Evolutionary conservation across 2,888 invertebrate species (phyloP).

Genomic region (Microplitis deprimator): DNA sequence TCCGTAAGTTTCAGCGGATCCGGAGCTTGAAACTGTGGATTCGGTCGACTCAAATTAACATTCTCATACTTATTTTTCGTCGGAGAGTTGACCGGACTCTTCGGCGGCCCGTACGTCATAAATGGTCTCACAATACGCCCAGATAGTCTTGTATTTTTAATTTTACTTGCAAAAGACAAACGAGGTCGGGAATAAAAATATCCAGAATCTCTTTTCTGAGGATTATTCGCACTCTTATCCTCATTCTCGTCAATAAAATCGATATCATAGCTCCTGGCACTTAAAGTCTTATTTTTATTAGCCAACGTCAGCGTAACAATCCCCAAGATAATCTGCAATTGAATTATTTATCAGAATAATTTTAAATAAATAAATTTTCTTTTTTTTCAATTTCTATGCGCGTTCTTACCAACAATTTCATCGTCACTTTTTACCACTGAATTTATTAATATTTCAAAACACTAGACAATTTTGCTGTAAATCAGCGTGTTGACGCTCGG

Average conservation of each 20-base stretch:
- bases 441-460: not conserved
- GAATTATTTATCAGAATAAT: not conserved
- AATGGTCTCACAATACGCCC: conserved; percentile 54
- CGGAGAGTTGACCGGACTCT: conserved; percentile 35
- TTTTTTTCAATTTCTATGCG: not conserved
- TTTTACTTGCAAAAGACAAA: conserved; percentile 21
- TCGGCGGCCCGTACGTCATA: conserved; percentile 63
- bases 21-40: conserved; percentile 55
- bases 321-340: conserved; percentile 24
- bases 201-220: conserved; percentile 62
- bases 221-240: conserved; percentile 50
- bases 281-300: not conserved
- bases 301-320: conserved; percentile 21
- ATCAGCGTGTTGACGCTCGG: conserved; percentile 33
- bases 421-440: not conserved
- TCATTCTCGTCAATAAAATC: conserved; percentile 49
- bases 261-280: conserved; percentile 46
- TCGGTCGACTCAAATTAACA: conserved; percentile 38
- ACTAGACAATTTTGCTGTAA: conserved; percentile 9
- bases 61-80: conserved; percentile 47
- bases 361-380: conserved; percentile 8
- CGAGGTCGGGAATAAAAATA: conserved; percentile 59
- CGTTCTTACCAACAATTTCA: not conserved
- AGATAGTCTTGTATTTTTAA: not conserved
- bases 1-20: conserved; percentile 58